phyloP scores from a whole-genome alignment of 2,113 vertebrate genomes.

The Heteronetta atricapilla region DNA sequence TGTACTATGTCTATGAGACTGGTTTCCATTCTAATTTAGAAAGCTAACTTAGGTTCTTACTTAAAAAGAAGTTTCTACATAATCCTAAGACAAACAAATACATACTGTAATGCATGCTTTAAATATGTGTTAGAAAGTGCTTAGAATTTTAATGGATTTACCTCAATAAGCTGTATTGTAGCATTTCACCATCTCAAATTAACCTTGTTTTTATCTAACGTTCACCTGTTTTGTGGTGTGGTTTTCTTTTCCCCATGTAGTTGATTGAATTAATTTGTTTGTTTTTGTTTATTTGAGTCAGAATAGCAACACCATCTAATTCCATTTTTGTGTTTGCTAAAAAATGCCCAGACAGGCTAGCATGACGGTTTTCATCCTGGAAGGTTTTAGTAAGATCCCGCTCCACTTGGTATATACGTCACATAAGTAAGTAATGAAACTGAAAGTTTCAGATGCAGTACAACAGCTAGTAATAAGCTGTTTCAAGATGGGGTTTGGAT shows the following conservation, averaged over 20 bases:
- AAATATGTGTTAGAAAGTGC: neutral
- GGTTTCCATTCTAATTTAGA: neutral
- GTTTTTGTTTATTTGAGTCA: neutral
- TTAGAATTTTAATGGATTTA: neutral
- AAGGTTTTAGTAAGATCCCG: slow-evolving; percentile 66
- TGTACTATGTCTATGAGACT: neutral
- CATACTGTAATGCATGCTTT: neutral
- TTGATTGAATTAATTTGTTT: neutral
- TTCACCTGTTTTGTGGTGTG: neutral
- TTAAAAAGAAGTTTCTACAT: neutral
- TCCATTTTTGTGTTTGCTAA: slow-evolving; percentile 3
- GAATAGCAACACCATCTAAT: neutral
- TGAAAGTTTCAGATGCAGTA: slow-evolving; percentile 41
- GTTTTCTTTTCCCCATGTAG: neutral
- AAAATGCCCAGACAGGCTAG: slow-evolving; percentile 17
- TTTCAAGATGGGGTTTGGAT: no score
- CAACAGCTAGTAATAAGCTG: slow-evolving; percentile 40
- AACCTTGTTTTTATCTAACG: neutral
- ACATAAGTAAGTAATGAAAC: slow-evolving; percentile 36
- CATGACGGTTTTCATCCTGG: slow-evolving; percentile 29
- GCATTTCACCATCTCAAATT: neutral
- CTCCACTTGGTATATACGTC: slow-evolving; percentile 17
- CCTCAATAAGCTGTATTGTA: neutral
- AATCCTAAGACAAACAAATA: neutral
- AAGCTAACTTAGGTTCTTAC: neutral